Conservation (phyloP, 1,140 invertebrate genomes). For the Pomacea maculata region DNA sequence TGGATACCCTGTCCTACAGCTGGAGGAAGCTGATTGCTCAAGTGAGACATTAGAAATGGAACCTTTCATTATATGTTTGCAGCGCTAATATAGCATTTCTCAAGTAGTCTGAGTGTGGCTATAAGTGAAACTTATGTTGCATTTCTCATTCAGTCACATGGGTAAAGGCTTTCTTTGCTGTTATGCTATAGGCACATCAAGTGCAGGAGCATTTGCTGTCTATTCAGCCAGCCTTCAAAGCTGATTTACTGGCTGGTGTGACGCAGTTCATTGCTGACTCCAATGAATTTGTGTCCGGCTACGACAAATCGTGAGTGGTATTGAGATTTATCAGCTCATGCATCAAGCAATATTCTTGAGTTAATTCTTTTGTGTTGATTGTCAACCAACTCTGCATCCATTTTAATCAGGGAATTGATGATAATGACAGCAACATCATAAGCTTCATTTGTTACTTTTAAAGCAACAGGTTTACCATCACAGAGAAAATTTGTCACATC, state of each 20-base stretch:
- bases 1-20: conserved; percentile 88
- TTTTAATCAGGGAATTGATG: too few species aligned
- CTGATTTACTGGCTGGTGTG: conserved; percentile 60
- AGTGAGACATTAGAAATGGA: conserved; percentile 34
- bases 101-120: too few species aligned
- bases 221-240: conserved; percentile 65
- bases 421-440: too few species aligned
- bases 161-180: neutral
- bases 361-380: too few species aligned
- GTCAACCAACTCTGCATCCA: too few species aligned
- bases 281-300: conserved; percentile 57
- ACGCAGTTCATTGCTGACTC: conserved; percentile 57
- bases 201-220: conserved; percentile 62
- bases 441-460: too few species aligned
- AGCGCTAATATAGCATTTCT: too few species aligned
- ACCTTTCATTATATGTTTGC: too few species aligned
- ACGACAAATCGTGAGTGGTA: conserved; percentile 57
- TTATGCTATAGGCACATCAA: conserved; percentile 46
- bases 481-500: too few species aligned
- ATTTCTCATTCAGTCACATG: neutral
- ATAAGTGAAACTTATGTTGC: neutral
- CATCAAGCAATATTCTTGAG: too few species aligned
- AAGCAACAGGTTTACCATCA: too few species aligned
- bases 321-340: too few species aligned
- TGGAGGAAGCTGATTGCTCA: conserved; percentile 83